A percentile compares a stretch with the other conserved stretches of the same genome.
Conservation (phyloP, 2,797 vertebrate genomes). For the Poecilia gillii region DNA sequence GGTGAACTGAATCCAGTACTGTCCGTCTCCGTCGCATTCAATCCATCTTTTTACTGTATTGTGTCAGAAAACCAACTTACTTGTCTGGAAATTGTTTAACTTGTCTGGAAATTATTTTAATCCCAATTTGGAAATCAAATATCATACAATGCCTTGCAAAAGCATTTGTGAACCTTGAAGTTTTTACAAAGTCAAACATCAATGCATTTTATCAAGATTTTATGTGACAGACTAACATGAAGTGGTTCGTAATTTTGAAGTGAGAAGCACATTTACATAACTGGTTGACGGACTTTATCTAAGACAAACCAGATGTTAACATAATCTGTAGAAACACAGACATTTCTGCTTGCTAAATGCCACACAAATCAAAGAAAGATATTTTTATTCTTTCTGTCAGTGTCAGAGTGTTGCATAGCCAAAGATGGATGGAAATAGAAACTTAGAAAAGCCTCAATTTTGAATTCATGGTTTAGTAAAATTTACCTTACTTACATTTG, state of each 20-base stretch:
- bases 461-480: too few relatives aligned
- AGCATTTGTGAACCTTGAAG: not conserved
- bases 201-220: not conserved
- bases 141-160: not conserved
- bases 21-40: not conserved
- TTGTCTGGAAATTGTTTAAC: not conserved
- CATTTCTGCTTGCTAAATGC: too few relatives aligned
- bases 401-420: too few relatives aligned
- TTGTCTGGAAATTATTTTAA: not conserved
- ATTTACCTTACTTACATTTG: too few relatives aligned
- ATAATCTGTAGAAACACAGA: not conserved
- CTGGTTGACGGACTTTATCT: not conserved
- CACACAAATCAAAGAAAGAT: too few relatives aligned
- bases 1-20: conserved; percentile 19
- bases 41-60: not conserved
- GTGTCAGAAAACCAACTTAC: not conserved
- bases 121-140: not conserved
- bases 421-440: too few relatives aligned
- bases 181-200: not conserved
- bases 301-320: not conserved
- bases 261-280: not conserved
- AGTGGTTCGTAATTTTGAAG: not conserved
- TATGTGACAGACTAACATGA: not conserved
- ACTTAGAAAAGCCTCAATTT: too few relatives aligned
- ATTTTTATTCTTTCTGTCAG: too few relatives aligned